Conservation (phyloP, 2,113 vertebrate species). For the Ancistrus triradiatus region DNA sequence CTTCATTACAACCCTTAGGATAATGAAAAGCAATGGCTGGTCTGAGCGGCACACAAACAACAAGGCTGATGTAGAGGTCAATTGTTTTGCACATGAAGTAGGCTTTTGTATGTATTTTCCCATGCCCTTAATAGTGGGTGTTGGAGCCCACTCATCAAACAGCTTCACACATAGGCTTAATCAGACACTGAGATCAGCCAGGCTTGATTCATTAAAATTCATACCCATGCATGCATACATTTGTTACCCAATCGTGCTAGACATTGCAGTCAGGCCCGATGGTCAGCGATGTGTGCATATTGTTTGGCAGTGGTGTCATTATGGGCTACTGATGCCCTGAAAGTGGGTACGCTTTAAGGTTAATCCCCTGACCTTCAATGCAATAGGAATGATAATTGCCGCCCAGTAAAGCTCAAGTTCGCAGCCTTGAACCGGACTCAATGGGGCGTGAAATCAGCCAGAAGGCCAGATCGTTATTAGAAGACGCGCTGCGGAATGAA, state of each 20-base stretch:
- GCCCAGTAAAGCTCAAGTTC: neutral
- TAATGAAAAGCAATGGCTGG: no score
- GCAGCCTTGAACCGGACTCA: neutral
- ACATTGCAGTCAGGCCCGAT: slow-evolving; percentile 2
- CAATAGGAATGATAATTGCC: slow-evolving; percentile 31
- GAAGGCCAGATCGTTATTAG: slow-evolving; percentile 6
- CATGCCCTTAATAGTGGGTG: slow-evolving; percentile 27
- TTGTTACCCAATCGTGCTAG: neutral
- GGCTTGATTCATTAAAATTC: neutral
- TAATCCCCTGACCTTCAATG: slow-evolving; percentile 41
- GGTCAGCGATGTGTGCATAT: neutral
- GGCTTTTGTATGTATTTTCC: neutral
- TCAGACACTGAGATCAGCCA: neutral
- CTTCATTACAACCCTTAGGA: no score
- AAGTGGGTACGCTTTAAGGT: neutral
- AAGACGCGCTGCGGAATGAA: neutral
- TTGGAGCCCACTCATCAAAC: neutral
- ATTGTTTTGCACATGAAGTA: slow-evolving; percentile 2
- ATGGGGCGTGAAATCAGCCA: slow-evolving; percentile 13
- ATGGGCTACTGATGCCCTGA: neutral
- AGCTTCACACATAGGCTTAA: neutral
- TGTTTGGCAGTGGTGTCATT: slow-evolving; percentile 21
- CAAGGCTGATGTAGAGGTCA: neutral
- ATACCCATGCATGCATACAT: neutral
- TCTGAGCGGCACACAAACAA: no score